Conservation (phyloP, 2,797 vertebrate species). For the Anas flavirostris region DNA sequence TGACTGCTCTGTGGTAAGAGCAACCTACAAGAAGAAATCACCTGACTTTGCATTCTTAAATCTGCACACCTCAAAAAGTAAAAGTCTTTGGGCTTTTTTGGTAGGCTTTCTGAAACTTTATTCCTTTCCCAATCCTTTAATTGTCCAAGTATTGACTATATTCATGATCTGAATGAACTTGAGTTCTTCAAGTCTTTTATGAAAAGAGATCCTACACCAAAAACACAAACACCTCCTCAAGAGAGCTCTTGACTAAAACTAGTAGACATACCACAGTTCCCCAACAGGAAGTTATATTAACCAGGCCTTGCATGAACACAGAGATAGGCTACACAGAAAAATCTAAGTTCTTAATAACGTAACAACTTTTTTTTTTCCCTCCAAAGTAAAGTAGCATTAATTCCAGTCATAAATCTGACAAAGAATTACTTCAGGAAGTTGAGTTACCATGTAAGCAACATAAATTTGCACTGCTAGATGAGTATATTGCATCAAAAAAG, state of each 20-base stretch:
- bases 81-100: neutral
- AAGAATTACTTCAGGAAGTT: neutral
- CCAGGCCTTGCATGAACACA: neutral
- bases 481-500: neutral
- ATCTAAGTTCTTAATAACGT: fast-evolving
- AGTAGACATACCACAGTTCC: neutral
- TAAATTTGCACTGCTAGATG: neutral
- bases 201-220: neutral
- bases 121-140: neutral
- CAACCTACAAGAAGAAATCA: neutral
- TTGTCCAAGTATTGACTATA: neutral
- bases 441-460: neutral
- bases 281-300: neutral
- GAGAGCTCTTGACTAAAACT: neutral
- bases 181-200: neutral
- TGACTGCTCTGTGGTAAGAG: neutral
- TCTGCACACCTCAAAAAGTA: neutral
- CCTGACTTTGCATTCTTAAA: neutral
- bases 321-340: neutral
- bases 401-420: neutral
- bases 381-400: neutral
- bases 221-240: neutral
- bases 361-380: neutral
- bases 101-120: neutral
- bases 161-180: neutral